Evolutionary conservation across 2,888 invertebrate genomes (phyloP), one percentile per base, ranked within the genome.

Genomic region (Nomada fabriciana): DNA sequence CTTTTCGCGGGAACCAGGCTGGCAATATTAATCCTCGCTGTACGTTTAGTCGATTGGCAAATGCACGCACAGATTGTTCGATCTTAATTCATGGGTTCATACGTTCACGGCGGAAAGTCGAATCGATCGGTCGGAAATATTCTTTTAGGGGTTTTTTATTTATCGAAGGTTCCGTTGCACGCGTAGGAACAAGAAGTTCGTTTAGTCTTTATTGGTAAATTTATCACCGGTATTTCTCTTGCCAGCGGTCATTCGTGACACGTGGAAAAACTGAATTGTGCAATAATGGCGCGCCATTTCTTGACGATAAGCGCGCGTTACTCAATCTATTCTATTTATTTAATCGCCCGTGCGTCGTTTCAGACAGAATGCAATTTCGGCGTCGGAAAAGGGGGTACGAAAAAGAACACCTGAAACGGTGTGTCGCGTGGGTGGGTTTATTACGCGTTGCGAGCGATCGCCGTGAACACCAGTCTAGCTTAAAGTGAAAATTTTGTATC

Each of bases 371-470:
- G 59, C 47, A 47, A 65, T 73, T 23, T 47, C 13, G 20, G 25
- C n/a, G 43, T 52, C 23, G 20, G n/a, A 59, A 11, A 7, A 13
- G 53, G 11, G 18, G 4, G 11, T 15, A 10, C 23, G 9, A 3
- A 9, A 29, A 59, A 43, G 10, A 10, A 7, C 42, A 13, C 20
- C 20, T 0, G 7, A 52, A 25, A 29, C 53, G 50, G 13, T 9
- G 61, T 0, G 13, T 15, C n/a, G 13, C 36, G 20, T 18, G 2
- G 13, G 53, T 18, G 15, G 23, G 11, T 23, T 79, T 53, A 42
- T 55, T 55, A 25, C 65, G 71, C 64, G 70, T 67, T 79, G 83
- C 83, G 89, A 90, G 89, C 88, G 91, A 90, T 91, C 85, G 88
- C 86, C 87, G 83, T 74, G 79, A 76, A 86, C 74, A 84, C 80